phyloP scores from a whole-genome alignment of 2,113 vertebrate species.

The Ovibos moschatus region DNA sequence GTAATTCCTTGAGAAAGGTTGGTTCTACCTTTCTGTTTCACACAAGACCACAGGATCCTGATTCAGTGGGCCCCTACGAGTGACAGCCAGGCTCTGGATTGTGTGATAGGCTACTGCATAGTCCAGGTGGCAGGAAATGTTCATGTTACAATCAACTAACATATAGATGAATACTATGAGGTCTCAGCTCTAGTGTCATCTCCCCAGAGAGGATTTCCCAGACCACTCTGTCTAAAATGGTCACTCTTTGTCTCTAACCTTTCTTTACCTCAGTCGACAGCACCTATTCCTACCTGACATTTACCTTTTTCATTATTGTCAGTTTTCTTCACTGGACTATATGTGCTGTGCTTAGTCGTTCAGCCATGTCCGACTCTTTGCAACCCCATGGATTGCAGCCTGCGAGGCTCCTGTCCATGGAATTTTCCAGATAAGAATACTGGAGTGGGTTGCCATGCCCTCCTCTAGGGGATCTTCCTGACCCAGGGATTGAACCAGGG shows the following conservation, averaged over 20 bases:
- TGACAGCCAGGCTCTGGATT: neutral
- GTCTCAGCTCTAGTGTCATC: neutral
- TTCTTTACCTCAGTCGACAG: neutral
- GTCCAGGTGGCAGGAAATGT: neutral
- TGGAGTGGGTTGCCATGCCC: neutral
- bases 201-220: neutral
- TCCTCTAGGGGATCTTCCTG: neutral
- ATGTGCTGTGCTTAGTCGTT: neutral
- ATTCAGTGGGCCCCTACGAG: neutral
- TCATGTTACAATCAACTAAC: neutral
- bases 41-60: neutral
- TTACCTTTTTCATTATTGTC: neutral
- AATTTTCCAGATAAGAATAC: neutral
- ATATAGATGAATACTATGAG: neutral
- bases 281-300: neutral
- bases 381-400: neutral
- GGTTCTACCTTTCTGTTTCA: constrained; percentile 3
- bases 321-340: constrained; percentile 10
- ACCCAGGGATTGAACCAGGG: neutral
- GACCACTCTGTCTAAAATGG: neutral
- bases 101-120: neutral
- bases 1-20: constrained; percentile 12
- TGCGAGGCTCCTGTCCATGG: neutral
- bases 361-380: neutral
- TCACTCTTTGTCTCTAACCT: neutral